phyloP scores from a whole-genome alignment of 2,113 vertebrate species.

The Procapra przewalskii region DNA sequence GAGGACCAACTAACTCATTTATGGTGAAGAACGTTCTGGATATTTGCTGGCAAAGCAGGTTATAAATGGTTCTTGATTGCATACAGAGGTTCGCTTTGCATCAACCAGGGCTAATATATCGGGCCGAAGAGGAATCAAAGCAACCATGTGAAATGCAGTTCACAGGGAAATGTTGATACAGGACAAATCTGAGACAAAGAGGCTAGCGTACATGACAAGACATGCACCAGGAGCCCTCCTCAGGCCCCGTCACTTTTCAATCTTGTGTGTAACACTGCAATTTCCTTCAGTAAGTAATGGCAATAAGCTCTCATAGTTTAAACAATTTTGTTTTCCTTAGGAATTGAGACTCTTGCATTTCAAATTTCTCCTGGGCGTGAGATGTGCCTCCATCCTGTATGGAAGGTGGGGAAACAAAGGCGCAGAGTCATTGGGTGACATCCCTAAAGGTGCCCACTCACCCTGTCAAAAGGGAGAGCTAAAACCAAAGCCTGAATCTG shows the following conservation, averaged over 20 bases:
- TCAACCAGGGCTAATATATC: constrained; percentile 33
- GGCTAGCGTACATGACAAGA: background rate
- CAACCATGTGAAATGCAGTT: background rate
- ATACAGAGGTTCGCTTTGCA: constrained; percentile 18
- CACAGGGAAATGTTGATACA: background rate
- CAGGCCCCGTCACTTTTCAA: background rate
- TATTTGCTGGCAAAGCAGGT: constrained; percentile 46
- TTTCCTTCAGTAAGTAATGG: background rate
- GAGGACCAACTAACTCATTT: background rate
- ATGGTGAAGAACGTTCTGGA: background rate
- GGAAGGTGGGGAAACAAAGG: background rate
- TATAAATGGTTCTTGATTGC: constrained; percentile 26
- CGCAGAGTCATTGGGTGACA: background rate
- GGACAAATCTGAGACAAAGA: background rate
- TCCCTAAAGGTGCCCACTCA: background rate
- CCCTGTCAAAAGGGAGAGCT: background rate
- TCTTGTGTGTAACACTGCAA: background rate
- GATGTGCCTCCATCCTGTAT: background rate
- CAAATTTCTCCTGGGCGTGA: background rate
- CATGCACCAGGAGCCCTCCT: background rate
- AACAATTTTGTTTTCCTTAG: background rate
- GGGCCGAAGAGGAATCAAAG: background rate
- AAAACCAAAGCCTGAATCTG: background rate
- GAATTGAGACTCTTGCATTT: background rate
- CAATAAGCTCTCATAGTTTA: background rate